These are phyloP conservation scores for Pterophyllum scalare DNA, from an alignment of 2,113 vertebrate species.

Conservation along the genomic window DNA sequence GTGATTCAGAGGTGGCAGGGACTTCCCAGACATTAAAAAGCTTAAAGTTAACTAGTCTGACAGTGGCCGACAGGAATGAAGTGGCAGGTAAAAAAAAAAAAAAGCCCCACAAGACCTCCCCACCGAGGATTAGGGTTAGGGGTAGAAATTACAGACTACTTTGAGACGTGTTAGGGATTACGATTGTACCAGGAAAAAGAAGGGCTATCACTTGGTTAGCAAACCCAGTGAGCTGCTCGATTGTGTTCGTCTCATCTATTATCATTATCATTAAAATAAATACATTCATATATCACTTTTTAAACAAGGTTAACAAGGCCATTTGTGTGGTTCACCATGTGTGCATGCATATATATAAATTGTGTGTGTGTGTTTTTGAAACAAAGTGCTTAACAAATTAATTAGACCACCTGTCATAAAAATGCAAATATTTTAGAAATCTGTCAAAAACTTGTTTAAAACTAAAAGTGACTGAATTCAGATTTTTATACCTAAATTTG, in stretches of 20 bases:
- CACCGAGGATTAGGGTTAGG: too few relatives aligned
- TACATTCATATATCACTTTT: neutral
- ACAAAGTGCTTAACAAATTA: too few relatives aligned
- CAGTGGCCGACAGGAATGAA: too few relatives aligned
- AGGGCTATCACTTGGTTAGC: neutral
- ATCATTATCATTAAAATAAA: neutral
- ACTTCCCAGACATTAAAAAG: conserved; percentile 15
- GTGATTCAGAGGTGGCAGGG: neutral
- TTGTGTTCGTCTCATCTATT: neutral
- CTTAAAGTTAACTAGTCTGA: conserved; percentile 14
- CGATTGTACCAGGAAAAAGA: too few relatives aligned
- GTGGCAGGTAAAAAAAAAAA: too few relatives aligned
- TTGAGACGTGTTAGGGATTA: too few relatives aligned
- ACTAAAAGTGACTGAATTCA: neutral
- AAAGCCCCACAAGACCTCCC: too few relatives aligned
- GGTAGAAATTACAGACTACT: too few relatives aligned
- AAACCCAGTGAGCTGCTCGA: neutral
- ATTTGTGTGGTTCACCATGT: neutral
- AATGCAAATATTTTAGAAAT: neutral
- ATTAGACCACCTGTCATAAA: too few relatives aligned
- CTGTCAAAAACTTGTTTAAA: neutral
- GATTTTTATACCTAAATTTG: neutral
- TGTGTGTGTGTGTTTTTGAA: too few relatives aligned
- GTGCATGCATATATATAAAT: too few relatives aligned
- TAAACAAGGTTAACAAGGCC: neutral